Conservation (phyloP, 1,140 invertebrate species). For the Pantala flavescens region DNA sequence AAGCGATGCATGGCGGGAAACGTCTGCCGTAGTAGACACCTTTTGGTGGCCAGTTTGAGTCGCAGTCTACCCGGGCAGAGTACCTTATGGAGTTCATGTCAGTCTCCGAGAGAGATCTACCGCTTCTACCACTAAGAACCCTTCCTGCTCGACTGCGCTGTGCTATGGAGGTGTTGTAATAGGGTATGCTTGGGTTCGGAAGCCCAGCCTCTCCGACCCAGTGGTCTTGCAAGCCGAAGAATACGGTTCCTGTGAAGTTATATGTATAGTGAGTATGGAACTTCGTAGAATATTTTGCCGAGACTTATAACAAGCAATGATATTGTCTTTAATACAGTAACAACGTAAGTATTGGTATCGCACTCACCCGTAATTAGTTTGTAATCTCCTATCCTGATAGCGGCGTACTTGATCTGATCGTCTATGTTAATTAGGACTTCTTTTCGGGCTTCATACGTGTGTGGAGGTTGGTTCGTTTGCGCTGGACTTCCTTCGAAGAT, state of each 20-base stretch:
- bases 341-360: too few species aligned
- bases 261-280: too few species aligned
- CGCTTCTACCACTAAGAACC: background rate
- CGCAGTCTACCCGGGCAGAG: background rate
- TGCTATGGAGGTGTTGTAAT: background rate
- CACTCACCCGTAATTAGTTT: slow-evolving; percentile 35
- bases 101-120: background rate
- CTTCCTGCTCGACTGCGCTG: background rate
- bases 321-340: too few species aligned
- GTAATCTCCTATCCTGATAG: slow-evolving; percentile 35
- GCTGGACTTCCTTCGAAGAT: slow-evolving; percentile 40
- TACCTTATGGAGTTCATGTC: background rate
- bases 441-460: slow-evolving; percentile 28
- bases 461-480: background rate
- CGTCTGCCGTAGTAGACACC: background rate
- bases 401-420: slow-evolving; percentile 29
- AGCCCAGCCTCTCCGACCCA: background rate
- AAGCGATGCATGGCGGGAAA: slow-evolving; percentile 37
- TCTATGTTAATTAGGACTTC: slow-evolving; percentile 42
- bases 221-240: background rate
- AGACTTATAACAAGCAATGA: too few species aligned
- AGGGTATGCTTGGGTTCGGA: background rate
- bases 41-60: background rate
- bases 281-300: too few species aligned
- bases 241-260: background rate